phyloP scores from a whole-genome alignment of 2,113 vertebrate genomes.

The Lynx canadensis region DNA sequence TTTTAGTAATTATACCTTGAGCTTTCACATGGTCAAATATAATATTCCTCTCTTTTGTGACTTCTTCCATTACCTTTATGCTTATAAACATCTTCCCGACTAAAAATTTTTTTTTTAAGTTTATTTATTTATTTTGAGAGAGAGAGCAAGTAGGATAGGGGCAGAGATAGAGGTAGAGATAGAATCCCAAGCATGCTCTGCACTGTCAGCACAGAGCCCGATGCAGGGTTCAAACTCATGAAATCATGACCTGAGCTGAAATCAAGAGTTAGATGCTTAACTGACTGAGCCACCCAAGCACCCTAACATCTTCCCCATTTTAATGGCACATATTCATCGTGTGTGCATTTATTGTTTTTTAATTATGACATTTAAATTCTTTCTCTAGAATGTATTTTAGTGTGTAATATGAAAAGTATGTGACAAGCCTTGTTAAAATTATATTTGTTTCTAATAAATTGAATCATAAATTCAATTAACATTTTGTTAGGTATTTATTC shows the following conservation, averaged over 20 bases:
- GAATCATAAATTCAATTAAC: not conserved
- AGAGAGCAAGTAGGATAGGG: too few species aligned
- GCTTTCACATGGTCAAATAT: not conserved
- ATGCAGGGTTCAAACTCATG: too few species aligned
- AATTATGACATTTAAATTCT: not conserved
- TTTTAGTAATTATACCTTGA: not conserved
- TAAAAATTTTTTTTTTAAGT: not conserved
- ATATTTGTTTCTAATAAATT: not conserved
- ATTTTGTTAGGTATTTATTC: not conserved
- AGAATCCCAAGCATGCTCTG: too few species aligned
- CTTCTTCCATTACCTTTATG: not conserved
- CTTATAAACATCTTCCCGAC: not conserved
- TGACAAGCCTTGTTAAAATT: not conserved
- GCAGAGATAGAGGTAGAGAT: too few species aligned
- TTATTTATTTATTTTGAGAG: too few species aligned
- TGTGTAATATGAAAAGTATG: not conserved
- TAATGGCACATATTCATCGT: not conserved
- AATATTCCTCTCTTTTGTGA: not conserved
- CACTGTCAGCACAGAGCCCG: too few species aligned
- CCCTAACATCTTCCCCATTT: not conserved
- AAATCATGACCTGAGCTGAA: too few species aligned
- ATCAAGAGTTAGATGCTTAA: too few species aligned
- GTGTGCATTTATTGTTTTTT: not conserved
- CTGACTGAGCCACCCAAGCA: too few species aligned
- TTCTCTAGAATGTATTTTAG: not conserved